Evolutionary conservation across 2,797 vertebrate genomes (phyloP).

Genomic region (Harpagifer antarcticus): DNA sequence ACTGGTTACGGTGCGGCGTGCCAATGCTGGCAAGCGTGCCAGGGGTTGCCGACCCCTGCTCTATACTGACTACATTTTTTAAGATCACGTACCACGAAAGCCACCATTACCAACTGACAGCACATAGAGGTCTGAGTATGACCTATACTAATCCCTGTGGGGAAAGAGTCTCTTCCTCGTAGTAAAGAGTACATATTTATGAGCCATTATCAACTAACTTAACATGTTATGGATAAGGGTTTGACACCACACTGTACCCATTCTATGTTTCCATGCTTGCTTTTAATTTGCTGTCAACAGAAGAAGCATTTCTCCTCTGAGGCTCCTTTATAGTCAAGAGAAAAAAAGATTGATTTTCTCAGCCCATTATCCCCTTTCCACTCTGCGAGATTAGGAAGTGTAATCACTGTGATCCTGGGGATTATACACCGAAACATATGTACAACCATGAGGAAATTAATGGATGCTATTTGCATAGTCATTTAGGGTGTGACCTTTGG

Average conservation of each 20-base stretch:
- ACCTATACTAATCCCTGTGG: conserved; percentile 2
- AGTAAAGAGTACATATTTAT: conserved; percentile 17
- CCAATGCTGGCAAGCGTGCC: no score
- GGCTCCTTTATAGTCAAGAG: conserved; percentile 30
- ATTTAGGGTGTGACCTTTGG: background rate
- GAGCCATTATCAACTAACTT: conserved; percentile 14
- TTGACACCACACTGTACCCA: background rate
- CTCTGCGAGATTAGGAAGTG: conserved; percentile 63
- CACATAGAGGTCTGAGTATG: conserved; percentile 11
- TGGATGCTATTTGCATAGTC: conserved; percentile 26
- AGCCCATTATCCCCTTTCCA: conserved; percentile 51
- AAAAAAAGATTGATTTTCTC: conserved; percentile 62
- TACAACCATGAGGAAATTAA: conserved; percentile 40
- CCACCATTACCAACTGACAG: conserved; percentile 32
- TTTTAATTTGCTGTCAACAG: conserved; percentile 35
- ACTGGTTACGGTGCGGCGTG: no score
- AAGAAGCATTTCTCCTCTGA: conserved; percentile 28
- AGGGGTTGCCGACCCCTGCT: no score
- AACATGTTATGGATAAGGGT: background rate
- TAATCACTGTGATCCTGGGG: conserved; percentile 59
- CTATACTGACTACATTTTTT: conserved; percentile 20
- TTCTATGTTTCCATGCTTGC: background rate
- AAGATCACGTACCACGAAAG: conserved; percentile 24
- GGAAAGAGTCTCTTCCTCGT: conserved; percentile 10
- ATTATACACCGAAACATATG: conserved; percentile 62